phyloP scores from a whole-genome alignment of 64 coral and sea anemone genomes.

The Actinia equina region DNA sequence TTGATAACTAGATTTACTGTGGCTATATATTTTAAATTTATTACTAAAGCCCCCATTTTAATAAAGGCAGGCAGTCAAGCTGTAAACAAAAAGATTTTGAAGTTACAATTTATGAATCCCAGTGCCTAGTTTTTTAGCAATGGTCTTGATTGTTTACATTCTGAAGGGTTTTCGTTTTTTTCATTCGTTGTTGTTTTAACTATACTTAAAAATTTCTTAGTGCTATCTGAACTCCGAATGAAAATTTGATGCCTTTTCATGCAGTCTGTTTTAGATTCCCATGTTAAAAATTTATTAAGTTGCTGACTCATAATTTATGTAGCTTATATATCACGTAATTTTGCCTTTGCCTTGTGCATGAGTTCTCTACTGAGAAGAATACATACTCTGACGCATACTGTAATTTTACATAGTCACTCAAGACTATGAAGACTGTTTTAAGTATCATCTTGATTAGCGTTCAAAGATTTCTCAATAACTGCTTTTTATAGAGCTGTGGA shows the following conservation, averaged over 20 bases:
- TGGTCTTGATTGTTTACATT: background rate
- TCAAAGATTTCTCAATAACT: background rate
- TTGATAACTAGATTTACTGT: background rate
- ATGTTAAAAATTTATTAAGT: background rate
- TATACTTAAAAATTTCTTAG: background rate
- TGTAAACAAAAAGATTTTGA: background rate
- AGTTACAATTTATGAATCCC: background rate
- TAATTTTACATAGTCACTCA: background rate
- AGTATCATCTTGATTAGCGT: background rate
- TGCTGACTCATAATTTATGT: background rate
- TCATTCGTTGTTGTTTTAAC: background rate
- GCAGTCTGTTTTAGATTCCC: background rate
- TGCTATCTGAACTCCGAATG: background rate
- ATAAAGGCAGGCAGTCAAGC: background rate
- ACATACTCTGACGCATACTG: background rate
- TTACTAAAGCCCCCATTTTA: background rate
- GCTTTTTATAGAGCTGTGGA: background rate
- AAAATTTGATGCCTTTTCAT: background rate
- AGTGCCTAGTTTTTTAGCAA: background rate
- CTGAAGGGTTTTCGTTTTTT: background rate
- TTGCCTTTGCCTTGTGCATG: background rate
- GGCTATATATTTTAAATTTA: background rate
- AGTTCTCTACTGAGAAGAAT: background rate
- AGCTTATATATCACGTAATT: background rate
- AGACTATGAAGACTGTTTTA: background rate